Percentiles rank a stretch among this genome's conserved stretches.
Conservation (phyloP, 2,888 invertebrate genomes). For the Eupithecia vulgata region DNA sequence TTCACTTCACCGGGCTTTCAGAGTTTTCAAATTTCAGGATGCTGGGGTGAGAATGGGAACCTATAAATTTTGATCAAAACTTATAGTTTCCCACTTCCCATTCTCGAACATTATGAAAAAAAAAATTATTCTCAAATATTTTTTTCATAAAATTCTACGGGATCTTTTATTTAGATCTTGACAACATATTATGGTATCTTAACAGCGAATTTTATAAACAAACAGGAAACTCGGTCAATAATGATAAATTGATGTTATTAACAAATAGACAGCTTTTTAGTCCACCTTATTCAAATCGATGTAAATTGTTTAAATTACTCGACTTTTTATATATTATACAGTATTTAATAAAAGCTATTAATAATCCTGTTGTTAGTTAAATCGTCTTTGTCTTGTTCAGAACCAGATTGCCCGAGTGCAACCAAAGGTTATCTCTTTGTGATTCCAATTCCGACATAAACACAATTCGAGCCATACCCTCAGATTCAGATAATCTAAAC, state of each 20-base stretch:
- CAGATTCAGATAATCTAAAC: slow-evolving; percentile 8
- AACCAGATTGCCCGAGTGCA: slow-evolving; percentile 9
- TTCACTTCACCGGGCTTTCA: not conserved
- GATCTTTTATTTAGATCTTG: not conserved
- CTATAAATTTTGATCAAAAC: no score
- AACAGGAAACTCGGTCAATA: not conserved
- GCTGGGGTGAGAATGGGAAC: not conserved
- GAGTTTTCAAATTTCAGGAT: not conserved
- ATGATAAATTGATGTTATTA: not conserved
- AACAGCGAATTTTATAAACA: not conserved
- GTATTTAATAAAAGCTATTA: not conserved
- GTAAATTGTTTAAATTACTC: not conserved
- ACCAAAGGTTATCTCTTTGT: slow-evolving; percentile 14
- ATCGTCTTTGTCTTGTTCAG: not conserved
- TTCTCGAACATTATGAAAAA: no score
- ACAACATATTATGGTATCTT: not conserved
- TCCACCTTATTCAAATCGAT: not conserved
- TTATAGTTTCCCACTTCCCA: no score
- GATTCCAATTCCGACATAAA: slow-evolving; percentile 19
- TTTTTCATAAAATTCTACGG: not conserved
- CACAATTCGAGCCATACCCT: slow-evolving; percentile 17
- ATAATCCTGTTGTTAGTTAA: not conserved
- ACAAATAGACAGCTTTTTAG: not conserved
- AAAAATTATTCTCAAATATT: no score
- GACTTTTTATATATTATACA: not conserved